Conservation (phyloP, 2,797 vertebrate genomes). For the Bradypodion ventrale region DNA sequence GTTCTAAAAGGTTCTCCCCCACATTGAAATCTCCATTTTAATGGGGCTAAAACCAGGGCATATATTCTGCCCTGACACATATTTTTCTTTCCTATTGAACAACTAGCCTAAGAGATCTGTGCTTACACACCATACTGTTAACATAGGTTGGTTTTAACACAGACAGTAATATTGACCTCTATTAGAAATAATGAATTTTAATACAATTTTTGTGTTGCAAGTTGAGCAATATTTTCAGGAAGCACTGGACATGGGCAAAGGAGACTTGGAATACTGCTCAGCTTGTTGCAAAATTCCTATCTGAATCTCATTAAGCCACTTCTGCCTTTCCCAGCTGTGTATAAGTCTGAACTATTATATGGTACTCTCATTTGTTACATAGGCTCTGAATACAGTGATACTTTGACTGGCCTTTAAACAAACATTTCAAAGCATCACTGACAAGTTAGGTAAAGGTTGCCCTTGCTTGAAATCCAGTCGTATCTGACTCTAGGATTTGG, state of each 20-base stretch:
- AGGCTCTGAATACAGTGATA: no score
- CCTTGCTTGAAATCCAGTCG: no score
- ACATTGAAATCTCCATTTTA: no score
- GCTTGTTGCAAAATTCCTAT: not conserved
- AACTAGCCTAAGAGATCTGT: not conserved
- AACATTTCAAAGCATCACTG: no score
- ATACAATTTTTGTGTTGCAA: not conserved
- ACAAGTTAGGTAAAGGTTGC: no score
- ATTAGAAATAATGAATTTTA: not conserved
- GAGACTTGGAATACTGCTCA: not conserved
- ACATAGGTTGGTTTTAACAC: not conserved
- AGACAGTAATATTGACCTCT: not conserved
- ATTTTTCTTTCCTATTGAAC: not conserved
- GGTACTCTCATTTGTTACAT: no score
- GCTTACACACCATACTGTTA: not conserved
- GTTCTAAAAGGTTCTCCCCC: no score
- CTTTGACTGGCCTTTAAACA: no score
- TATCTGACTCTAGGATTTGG: no score
- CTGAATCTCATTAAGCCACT: not conserved
- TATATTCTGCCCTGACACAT: no score
- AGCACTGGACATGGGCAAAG: not conserved
- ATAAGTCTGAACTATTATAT: not conserved
- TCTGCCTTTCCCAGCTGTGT: not conserved
- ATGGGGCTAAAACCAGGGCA: no score
- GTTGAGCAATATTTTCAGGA: not conserved